Evolutionary conservation across 2,888 invertebrate species (phyloP).

Genomic region (Crocallis elinguaria): DNA sequence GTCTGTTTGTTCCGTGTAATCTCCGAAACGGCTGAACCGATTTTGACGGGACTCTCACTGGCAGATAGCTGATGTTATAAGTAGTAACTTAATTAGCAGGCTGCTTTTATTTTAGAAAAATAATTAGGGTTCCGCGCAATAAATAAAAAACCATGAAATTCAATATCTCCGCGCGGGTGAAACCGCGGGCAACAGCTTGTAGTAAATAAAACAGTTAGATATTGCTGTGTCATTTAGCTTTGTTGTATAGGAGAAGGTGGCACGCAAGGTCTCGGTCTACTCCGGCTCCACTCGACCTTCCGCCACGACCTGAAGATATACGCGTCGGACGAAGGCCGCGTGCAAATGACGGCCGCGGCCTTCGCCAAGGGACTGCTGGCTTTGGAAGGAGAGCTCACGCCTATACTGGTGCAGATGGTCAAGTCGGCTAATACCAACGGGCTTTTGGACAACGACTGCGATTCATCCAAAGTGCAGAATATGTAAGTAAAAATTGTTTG

Average conservation of each 20-base stretch:
- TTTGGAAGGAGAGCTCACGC: conserved; percentile 98
- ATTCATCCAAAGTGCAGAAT: conserved; percentile 97
- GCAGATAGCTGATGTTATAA: too few species aligned
- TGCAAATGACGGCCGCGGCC: conserved; percentile 99
- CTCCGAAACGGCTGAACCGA: too few species aligned
- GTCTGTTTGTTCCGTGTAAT: too few species aligned
- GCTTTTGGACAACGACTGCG: conserved; percentile 98
- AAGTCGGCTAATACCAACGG: conserved; percentile 99
- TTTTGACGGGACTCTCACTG: too few species aligned
- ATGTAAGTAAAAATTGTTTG: conserved; percentile 86
- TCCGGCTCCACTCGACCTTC: conserved; percentile 98
- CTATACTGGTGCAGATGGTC: conserved; percentile 99
- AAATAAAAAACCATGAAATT: too few species aligned
- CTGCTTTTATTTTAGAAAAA: too few species aligned
- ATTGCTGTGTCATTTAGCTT: neutral
- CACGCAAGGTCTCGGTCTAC: conserved; percentile 97
- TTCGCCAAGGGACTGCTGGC: conserved; percentile 99
- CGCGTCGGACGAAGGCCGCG: conserved; percentile 99
- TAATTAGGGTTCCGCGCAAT: too few species aligned
- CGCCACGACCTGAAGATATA: conserved; percentile 99
- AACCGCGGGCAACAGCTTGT: too few species aligned
- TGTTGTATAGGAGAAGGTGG: conserved; percentile 90
- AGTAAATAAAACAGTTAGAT: neutral
- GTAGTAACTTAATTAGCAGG: too few species aligned
- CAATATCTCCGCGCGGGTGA: too few species aligned